phyloP scores from a whole-genome alignment of 2,113 vertebrate genomes.

The Columbina picui region DNA sequence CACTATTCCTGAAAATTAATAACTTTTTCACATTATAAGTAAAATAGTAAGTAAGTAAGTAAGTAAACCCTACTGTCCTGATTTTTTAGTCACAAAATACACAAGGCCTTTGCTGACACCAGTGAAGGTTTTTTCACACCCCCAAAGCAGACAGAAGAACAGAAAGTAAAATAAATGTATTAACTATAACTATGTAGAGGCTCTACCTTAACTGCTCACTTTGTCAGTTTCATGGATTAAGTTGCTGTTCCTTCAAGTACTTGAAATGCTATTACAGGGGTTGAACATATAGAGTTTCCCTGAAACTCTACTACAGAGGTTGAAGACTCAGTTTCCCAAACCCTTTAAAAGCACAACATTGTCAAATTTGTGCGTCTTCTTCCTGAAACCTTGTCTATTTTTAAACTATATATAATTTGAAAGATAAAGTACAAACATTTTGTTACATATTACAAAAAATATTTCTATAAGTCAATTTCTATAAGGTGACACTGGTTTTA shows the following conservation, averaged over 20 bases:
- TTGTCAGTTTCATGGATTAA: background rate
- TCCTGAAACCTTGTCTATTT: background rate
- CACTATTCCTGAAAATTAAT: background rate
- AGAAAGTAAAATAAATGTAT: background rate
- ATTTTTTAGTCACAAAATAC: background rate
- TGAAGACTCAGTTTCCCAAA: background rate
- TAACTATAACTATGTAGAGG: background rate
- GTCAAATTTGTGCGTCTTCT: rapidly evolving
- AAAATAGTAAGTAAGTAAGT: too few relatives aligned
- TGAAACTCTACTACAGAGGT: background rate
- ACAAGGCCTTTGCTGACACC: rapidly evolving
- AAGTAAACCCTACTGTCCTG: background rate
- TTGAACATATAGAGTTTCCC: background rate
- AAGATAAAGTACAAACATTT: background rate
- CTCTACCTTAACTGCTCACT: background rate
- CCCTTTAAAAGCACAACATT: background rate
- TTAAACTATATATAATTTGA: background rate
- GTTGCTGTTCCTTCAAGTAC: background rate
- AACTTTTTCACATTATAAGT: background rate
- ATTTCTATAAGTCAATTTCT: background rate
- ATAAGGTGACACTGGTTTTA: background rate
- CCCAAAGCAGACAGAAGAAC: background rate
- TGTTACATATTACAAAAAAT: rapidly evolving
- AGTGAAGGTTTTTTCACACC: background rate
- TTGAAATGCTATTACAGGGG: background rate